Evolutionary conservation across 2,113 vertebrate genomes (phyloP).

Genomic region (Cyprinodon tularosa): DNA sequence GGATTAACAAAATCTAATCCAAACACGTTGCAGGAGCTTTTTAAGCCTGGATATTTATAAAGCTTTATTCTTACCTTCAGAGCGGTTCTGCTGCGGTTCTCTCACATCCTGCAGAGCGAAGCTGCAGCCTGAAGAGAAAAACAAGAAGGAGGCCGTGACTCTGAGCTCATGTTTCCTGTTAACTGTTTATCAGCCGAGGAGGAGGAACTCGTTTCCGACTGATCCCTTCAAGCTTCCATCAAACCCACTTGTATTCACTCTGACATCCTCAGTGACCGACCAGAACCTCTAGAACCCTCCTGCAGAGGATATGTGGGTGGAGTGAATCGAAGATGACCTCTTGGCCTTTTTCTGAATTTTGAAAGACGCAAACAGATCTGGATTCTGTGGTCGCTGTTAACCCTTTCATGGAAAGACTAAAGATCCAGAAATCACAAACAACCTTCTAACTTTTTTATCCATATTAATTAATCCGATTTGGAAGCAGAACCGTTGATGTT

Average conservation of each 20-base stretch:
- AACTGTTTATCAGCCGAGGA: slow-evolving; percentile 20
- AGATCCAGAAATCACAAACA: background rate
- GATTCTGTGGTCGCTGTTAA: background rate
- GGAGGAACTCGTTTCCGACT: background rate
- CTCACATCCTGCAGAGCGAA: slow-evolving; percentile 43
- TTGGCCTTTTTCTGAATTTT: background rate
- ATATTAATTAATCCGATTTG: background rate
- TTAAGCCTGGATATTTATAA: background rate
- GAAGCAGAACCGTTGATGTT: background rate
- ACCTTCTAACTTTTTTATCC: background rate
- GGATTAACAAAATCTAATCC: slow-evolving; percentile 12
- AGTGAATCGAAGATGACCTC: background rate
- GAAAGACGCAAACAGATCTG: background rate
- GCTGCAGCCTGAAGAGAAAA: slow-evolving; percentile 22
- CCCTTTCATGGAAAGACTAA: background rate
- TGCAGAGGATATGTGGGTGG: background rate
- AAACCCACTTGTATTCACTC: background rate
- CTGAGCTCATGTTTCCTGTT: slow-evolving; percentile 61
- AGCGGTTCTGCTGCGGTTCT: background rate
- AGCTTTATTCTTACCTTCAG: slow-evolving; percentile 7
- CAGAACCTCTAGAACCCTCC: background rate
- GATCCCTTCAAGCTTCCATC: too few relatives aligned
- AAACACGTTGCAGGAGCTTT: background rate
- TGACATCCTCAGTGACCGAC: background rate
- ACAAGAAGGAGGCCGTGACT: slow-evolving; percentile 25